Base-by-base conservation (phyloP, 2,888 invertebrate genomes). In the Sarcophaga rosellei region DNA sequence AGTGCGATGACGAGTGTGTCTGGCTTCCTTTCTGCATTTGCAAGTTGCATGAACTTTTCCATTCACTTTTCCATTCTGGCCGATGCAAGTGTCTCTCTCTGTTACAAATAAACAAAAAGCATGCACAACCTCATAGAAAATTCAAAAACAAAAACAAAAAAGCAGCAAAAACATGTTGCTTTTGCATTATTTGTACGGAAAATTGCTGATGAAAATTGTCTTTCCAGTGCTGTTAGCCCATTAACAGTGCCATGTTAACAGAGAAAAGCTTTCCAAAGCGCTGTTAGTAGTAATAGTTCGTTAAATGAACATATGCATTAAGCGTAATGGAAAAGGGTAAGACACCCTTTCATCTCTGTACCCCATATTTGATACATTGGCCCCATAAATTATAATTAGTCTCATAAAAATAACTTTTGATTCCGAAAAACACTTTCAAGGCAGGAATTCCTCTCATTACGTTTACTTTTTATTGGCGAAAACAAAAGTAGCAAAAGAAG, bases 1-100 rank as follows among this genome's bases (percentile, higher is more conserved):
- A 53, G 74, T 78, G 78, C 78, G 81, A 15, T 17, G 53, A 74
- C 82, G 79, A 66, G 72, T 73, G 81, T 75, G 86, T 84, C 78
- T 84, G 72, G 84, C 53, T 86, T 86, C 86, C 77, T 86, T 84
- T 84, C 53, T 84, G 86, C 86, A 86, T 81, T 86, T 75, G 75
- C 86, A 86, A 86, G 86, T 86, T 86, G 86, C 86, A 86, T 86
- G 86, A 86, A 86, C 86, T 86, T 84, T 86, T 84, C 73, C 75
- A 84, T 65, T 78, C 69, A 66, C 81, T 79, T 74, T 86, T 86
- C 86, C 86, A 86, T 81, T 81, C 53, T 15, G 62, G 62, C 61
- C 25, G 53, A 68, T 78, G 78, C 78, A 78, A 69, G 78, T 69
- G 73, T 21, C 44, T 59, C 20, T 21, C 44, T 59, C 20, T 65